Percentiles rank a stretch among this genome's conserved stretches.
These are phyloP conservation scores for Phyllostomus discolor DNA, from an alignment of 2,113 vertebrate species.

Conservation along the genomic window DNA sequence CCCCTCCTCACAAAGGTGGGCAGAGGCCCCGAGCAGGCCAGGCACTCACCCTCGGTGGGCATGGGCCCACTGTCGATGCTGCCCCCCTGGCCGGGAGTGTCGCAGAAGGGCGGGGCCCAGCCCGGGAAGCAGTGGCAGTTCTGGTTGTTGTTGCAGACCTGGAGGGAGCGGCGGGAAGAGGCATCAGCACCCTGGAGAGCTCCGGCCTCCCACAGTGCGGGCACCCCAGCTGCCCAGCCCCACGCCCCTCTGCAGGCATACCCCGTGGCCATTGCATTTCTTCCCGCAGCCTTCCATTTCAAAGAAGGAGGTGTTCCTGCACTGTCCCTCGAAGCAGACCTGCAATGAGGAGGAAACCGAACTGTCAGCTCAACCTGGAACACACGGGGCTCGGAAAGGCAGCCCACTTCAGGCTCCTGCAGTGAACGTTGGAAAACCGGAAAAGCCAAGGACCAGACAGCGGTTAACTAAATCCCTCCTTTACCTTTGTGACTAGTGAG, in stretches of 20 bases:
- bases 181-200: not conserved
- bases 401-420: not conserved
- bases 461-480: not conserved
- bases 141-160: conserved; percentile 97
- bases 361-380: not conserved
- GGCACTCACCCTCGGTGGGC: conserved; percentile 72
- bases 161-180: not conserved
- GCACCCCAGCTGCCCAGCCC: not conserved
- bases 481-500: not conserved
- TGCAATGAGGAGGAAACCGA: conserved; percentile 66
- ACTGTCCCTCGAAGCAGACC: conserved; percentile 96
- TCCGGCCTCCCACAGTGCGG: not conserved
- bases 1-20: conserved; percentile 36
- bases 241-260: conserved; percentile 68
- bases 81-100: conserved; percentile 86
- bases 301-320: conserved; percentile 92
- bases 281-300: conserved; percentile 86
- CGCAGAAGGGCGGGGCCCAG: conserved; percentile 93
- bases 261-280: conserved; percentile 92
- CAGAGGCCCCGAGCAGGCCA: not conserved
- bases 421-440: not conserved
- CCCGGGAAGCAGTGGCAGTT: conserved; percentile 93
- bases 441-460: not conserved
- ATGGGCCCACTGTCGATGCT: conserved; percentile 95
- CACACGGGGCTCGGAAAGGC: not conserved